Conservation (phyloP, 92 coral and sea anemone genomes). For the Pocillopora grandis region DNA sequence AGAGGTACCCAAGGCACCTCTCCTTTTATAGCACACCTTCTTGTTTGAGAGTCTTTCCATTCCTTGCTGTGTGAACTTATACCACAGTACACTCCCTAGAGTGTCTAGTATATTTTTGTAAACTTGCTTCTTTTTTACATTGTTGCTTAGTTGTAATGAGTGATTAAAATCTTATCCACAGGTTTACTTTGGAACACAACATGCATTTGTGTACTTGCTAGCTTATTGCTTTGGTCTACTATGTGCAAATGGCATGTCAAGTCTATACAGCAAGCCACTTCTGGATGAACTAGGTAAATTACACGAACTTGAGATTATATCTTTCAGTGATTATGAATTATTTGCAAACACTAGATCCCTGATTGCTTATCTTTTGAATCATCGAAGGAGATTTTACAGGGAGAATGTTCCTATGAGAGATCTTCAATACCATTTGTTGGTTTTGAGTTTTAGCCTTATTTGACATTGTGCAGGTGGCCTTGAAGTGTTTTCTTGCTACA, state of each 20-base stretch:
- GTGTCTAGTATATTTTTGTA: background rate
- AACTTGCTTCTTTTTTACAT: background rate
- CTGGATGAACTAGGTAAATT: constrained; percentile 90
- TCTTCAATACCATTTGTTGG: too few species aligned
- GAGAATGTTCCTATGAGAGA: background rate
- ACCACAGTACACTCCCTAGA: too few species aligned
- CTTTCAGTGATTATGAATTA: background rate
- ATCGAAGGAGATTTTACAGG: background rate
- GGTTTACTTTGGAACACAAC: constrained; percentile 99
- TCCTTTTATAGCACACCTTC: too few species aligned
- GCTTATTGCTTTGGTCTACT: constrained; percentile 88
- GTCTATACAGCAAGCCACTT: constrained; percentile 85
- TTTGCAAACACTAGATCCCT: too few species aligned
- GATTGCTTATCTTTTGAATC: background rate
- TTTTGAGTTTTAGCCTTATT: background rate
- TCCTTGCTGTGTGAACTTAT: too few species aligned
- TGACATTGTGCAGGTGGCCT: constrained; percentile 75
- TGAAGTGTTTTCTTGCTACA: constrained; percentile 91
- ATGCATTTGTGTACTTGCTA: constrained; percentile 92
- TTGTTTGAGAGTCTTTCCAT: too few species aligned
- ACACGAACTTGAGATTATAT: background rate
- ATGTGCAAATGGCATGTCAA: constrained; percentile 99
- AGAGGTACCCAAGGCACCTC: too few species aligned
- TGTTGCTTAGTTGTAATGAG: background rate
- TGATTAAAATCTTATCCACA: background rate